Base-by-base conservation (phyloP, 2,113 vertebrate genomes). In the Baryphthengus martii region DNA sequence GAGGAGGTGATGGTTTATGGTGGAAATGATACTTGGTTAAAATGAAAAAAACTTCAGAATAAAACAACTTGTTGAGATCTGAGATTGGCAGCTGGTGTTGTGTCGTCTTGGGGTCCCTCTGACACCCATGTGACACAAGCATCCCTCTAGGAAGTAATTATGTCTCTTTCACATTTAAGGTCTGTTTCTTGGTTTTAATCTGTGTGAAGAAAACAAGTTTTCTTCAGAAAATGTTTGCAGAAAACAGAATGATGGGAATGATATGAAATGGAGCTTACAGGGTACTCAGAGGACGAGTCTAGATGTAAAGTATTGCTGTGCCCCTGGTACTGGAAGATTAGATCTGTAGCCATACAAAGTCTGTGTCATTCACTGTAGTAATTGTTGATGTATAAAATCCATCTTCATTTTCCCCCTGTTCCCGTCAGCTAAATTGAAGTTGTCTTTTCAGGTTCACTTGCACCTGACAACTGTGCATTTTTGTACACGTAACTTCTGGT, bases 41-140 rank as follows among this genome's bases (percentile, higher is more conserved):
- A 85, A 82, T 33, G 20, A 37, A 70, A 70, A 3, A 85, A 45
- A 8, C 50, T 83, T 70, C 8, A 50, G 21, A n/a, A 35, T 49
- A 29, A 49, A 82, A 7, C 26, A 72, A 35, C 42, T 89, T 87
- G 42, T 68, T 78, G 66, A 68, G 47, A 35, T 94, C 31, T 44
- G 35, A 89, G 82, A 59, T 6, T 35, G 35, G 29, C 55, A 61
- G 70, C 79, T 82, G 77, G 26, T 78, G 52, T 52, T 82, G 73
- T 88, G 49, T 91, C 74, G 81, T 82, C 33, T 31, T 35, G 23
- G 40, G 50, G 20, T 78, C 35, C 18, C 15, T 87, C 58, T 76
- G 58, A 79, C 79, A 39, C 35, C n/a, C 65, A 0, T 37, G 62
- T n/a, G 52, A n/a, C 14, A 23, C 35, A 42, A 0, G 6, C 6